Percentiles rank a stretch among this genome's conserved stretches.
Evolutionary conservation across 2,113 vertebrate species (phyloP).

Genomic region (Rousettus leschenaultii): DNA sequence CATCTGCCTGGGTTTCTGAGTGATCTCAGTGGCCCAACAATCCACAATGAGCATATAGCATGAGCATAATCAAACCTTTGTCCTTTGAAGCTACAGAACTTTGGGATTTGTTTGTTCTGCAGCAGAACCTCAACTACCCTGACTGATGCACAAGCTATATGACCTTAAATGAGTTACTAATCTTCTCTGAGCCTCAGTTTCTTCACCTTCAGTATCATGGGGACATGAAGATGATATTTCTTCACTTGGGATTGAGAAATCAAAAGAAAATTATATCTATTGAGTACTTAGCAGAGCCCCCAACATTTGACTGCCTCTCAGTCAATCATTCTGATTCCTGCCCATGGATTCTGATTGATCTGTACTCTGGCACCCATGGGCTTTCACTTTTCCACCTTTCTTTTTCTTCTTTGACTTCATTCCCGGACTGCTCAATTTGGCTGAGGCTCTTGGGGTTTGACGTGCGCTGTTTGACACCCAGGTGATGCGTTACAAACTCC

Average conservation of each 20-base stretch:
- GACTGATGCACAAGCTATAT: accelerated
- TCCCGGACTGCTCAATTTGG: not conserved
- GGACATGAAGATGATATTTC: accelerated
- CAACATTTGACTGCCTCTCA: not conserved
- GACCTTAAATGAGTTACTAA: not conserved
- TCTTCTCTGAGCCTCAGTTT: not conserved
- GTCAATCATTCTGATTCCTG: too few relatives aligned
- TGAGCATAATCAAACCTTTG: not conserved
- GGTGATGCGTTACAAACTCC: slow-evolving; percentile 70
- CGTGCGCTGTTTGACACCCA: slow-evolving; percentile 70
- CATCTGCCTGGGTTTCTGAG: not conserved
- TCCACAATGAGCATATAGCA: accelerated
- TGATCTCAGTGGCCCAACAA: not conserved
- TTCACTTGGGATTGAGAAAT: not conserved
- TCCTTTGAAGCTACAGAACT: not conserved
- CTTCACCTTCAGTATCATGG: not conserved
- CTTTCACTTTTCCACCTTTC: not conserved
- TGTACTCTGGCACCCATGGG: not conserved
- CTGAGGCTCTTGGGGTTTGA: slow-evolving; percentile 51
- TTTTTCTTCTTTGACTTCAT: not conserved
- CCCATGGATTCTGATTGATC: not conserved
- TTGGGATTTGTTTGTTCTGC: not conserved
- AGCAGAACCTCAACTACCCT: not conserved
- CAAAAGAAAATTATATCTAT: not conserved
- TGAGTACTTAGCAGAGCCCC: not conserved